Conservation (phyloP, 1,140 invertebrate genomes). For the Scaptomyza graminum region DNA sequence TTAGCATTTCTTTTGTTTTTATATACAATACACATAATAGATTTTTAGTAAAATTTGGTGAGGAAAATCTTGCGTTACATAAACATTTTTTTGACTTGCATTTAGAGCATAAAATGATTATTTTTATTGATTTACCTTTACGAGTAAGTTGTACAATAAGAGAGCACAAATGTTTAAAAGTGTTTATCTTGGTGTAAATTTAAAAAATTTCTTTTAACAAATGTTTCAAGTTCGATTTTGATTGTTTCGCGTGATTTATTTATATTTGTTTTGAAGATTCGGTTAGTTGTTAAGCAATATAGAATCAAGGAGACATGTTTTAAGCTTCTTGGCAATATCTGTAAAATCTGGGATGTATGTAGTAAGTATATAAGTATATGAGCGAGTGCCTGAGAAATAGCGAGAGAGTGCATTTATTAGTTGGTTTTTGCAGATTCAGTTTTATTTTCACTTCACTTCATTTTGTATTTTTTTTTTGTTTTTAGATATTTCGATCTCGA, state of each 20-base stretch:
- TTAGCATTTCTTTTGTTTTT: constrained; percentile 59
- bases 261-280: constrained; percentile 40
- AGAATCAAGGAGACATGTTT: constrained; percentile 55
- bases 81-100: constrained; percentile 63
- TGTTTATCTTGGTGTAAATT: constrained; percentile 74
- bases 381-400: constrained; percentile 29
- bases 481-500: constrained; percentile 35
- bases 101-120: constrained; percentile 76
- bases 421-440: constrained; percentile 8
- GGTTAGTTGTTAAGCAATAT: constrained; percentile 61
- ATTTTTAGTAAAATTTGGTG: constrained; percentile 80
- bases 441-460: background rate
- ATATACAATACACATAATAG: constrained; percentile 81
- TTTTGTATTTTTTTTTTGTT: background rate
- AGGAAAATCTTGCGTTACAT: constrained; percentile 74
- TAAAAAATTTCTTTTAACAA: constrained; percentile 70
- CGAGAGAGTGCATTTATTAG: constrained; percentile 18
- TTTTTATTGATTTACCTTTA: constrained; percentile 70
- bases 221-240: constrained; percentile 70
- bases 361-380: background rate
- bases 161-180: constrained; percentile 78
- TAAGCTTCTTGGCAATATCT: constrained; percentile 38
- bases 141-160: constrained; percentile 76
- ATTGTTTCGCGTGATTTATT: constrained; percentile 67
- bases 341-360: constrained; percentile 23